phyloP scores from a whole-genome alignment of 1,140 invertebrate species.

The Cyrtorhinus lividipennis region DNA sequence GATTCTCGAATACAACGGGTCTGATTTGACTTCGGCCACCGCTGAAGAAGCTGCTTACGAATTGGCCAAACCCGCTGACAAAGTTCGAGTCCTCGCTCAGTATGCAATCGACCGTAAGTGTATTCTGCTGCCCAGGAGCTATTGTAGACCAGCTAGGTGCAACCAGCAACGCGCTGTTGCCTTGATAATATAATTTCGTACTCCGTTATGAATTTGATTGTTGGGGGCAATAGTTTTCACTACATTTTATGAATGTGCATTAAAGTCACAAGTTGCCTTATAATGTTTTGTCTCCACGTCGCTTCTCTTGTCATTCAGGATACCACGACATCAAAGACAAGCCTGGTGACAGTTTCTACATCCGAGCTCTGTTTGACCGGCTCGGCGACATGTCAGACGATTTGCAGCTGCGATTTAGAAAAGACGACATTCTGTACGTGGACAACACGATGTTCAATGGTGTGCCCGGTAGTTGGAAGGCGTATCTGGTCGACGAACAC shows the following conservation, averaged over 20 bases:
- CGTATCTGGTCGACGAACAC: conserved; percentile 82
- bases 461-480: conserved; percentile 81
- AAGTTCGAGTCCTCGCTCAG: conserved; percentile 62
- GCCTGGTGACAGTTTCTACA: conserved; percentile 86
- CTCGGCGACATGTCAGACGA: conserved; percentile 57
- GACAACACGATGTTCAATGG: conserved; percentile 93
- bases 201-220: too few species aligned
- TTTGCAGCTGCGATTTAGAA: conserved; percentile 66
- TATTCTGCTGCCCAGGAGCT: neutral
- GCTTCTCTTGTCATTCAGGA: too few species aligned
- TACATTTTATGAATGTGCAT: too few species aligned
- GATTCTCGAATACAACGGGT: conserved; percentile 85
- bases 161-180: too few species aligned
- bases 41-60: conserved; percentile 89
- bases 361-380: conserved; percentile 82
- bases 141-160: too few species aligned
- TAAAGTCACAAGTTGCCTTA: neutral
- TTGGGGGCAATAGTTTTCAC: too few species aligned
- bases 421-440: conserved; percentile 87
- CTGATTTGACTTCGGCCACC: conserved; percentile 73
- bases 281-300: neutral
- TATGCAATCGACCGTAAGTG: conserved; percentile 54
- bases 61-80: conserved; percentile 76
- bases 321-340: conserved; percentile 87
- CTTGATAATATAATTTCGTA: too few species aligned